These are phyloP conservation scores for Rhyzopertha dominica DNA, from an alignment of 1,140 invertebrate genomes.

Conservation along the genomic window DNA sequence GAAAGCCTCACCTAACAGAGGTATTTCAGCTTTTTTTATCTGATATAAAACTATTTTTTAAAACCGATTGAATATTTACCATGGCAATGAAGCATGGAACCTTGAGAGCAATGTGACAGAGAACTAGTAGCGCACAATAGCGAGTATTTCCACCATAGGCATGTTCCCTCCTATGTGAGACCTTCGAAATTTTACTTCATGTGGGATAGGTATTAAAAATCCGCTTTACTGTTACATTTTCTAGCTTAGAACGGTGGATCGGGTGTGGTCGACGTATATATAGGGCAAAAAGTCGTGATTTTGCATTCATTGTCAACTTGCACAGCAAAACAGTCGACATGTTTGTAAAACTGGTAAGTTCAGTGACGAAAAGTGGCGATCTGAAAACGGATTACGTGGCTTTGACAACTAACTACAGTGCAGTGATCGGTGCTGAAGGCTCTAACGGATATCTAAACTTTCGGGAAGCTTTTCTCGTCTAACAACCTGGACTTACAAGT, in stretches of 20 bases:
- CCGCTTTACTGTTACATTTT: constrained; percentile 35
- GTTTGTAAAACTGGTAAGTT: constrained; percentile 47
- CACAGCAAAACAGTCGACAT: constrained; percentile 40
- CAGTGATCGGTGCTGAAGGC: too few relatives aligned
- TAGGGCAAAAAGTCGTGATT: constrained; percentile 28
- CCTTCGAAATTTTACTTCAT: constrained; percentile 31
- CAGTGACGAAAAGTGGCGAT: too few relatives aligned
- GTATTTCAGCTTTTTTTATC: constrained; percentile 27
- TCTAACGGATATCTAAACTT: too few relatives aligned
- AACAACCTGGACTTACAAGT: too few relatives aligned
- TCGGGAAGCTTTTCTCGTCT: too few relatives aligned
- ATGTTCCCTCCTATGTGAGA: constrained; percentile 15
- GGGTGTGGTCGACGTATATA: constrained; percentile 44
- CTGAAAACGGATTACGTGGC: too few relatives aligned
- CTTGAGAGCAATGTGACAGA: constrained; percentile 29
- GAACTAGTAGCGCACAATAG: constrained; percentile 19
- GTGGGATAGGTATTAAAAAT: constrained; percentile 37
- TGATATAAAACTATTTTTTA: constrained; percentile 21
- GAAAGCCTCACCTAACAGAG: constrained; percentile 35
- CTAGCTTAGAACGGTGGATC: constrained; percentile 32
- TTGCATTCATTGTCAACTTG: constrained; percentile 25
- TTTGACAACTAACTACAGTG: too few relatives aligned
- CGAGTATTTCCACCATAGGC: constrained; percentile 19
- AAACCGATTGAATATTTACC: constrained; percentile 29
- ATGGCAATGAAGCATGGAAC: constrained; percentile 33